A percentile compares a stretch with the other conserved stretches of the same genome.
These are phyloP conservation scores for Caenorhabditis sulstoni DNA, from an alignment of 2,888 invertebrate genomes.

Conservation along the genomic window DNA sequence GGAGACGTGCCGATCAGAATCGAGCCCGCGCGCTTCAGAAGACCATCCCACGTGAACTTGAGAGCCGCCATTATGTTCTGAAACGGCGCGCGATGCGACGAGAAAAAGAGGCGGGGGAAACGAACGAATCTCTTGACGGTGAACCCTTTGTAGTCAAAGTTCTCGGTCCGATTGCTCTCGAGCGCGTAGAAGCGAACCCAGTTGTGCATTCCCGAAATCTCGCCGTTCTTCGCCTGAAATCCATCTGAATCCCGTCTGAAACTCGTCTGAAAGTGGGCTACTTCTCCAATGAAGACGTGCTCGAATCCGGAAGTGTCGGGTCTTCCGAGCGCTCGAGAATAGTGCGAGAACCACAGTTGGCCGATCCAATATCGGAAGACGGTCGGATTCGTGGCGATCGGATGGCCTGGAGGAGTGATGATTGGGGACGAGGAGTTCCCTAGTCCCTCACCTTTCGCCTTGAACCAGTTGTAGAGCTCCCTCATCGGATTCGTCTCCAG, in stretches of 20 bases:
- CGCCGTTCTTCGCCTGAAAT: constrained; percentile 84
- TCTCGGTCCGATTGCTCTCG: constrained; percentile 83
- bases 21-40: constrained; percentile 71
- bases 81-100: constrained; percentile 16
- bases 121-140: constrained; percentile 77
- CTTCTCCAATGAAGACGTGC: constrained; percentile 92
- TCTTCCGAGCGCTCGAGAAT: constrained; percentile 86
- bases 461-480: constrained; percentile 85
- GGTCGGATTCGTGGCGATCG: constrained; percentile 68
- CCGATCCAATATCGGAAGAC: constrained; percentile 71
- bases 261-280: too few relatives aligned
- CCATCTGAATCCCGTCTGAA: too few relatives aligned
- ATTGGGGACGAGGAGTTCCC: constrained; percentile 1
- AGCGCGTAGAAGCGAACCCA: constrained; percentile 91
- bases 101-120: too few relatives aligned
- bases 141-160: constrained; percentile 79
- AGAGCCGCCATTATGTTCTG: constrained; percentile 76
- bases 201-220: constrained; percentile 88
- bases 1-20: constrained; percentile 85
- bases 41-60: constrained; percentile 72
- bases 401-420: constrained; percentile 67
- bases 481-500: constrained; percentile 88
- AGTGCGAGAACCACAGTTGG: constrained; percentile 85
- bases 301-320: constrained; percentile 93
- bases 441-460: constrained; percentile 62